Conservation (phyloP, 2,797 vertebrate genomes). For the Brachyrhaphis roseni region DNA sequence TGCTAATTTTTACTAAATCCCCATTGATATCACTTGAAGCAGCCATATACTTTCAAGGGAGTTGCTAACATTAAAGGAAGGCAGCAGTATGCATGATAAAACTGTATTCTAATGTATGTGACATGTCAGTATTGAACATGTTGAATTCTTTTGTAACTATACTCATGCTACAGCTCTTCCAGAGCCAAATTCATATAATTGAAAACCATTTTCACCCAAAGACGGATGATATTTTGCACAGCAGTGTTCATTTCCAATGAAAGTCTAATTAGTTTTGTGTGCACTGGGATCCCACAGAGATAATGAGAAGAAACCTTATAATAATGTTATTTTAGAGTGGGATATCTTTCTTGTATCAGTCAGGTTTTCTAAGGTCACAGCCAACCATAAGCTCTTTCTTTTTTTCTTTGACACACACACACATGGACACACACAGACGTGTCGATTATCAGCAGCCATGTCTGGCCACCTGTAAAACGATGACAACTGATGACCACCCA, state of each 20-base stretch:
- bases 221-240: not conserved
- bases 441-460: constrained; percentile 47
- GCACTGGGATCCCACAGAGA: not conserved
- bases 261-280: not conserved
- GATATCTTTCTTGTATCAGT: not conserved
- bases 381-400: constrained; percentile 1
- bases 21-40: constrained; percentile 1
- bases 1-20: constrained; percentile 4
- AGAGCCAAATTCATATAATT: constrained; percentile 10
- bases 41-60: not conserved
- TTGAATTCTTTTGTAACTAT: constrained; percentile 1
- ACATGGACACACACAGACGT: constrained; percentile 27
- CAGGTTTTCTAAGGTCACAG: constrained; percentile 26
- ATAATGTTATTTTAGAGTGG: not conserved
- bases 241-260: not conserved
- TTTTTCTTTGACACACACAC: not conserved
- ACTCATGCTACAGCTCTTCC: constrained; percentile 19
- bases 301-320: not conserved
- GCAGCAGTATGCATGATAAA: not conserved
- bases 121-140: constrained; percentile 8
- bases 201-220: not conserved
- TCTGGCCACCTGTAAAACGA: constrained; percentile 66
- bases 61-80: not conserved
- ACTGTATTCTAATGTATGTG: not conserved
- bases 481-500: constrained; percentile 66